Evolutionary conservation across 2,113 vertebrate genomes (phyloP).

Genomic region (Clupea harengus): DNA sequence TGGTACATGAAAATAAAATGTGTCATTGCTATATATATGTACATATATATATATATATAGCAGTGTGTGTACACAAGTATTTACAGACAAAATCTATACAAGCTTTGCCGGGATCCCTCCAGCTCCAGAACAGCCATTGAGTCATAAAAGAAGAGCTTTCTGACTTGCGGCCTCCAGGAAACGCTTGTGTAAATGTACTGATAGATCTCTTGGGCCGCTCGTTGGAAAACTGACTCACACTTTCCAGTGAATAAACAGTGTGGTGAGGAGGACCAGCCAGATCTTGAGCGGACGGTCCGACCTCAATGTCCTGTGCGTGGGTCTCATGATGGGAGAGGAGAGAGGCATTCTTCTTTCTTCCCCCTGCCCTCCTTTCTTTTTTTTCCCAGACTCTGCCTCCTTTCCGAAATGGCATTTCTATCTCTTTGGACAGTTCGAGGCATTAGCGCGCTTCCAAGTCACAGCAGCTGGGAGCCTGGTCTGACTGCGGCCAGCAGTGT

Average conservation of each 20-base stretch:
- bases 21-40: conserved; percentile 61
- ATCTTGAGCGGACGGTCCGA: neutral
- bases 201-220: conserved; percentile 38
- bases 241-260: conserved; percentile 46
- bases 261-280: neutral
- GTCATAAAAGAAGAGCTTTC: conserved; percentile 39
- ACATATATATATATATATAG: conserved; percentile 44
- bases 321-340: neutral
- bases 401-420: conserved; percentile 33
- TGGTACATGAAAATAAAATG: conserved; percentile 73
- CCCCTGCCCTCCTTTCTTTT: neutral
- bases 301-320: conserved; percentile 22
- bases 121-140: conserved; percentile 29
- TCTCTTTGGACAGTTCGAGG: neutral
- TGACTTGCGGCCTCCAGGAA: conserved; percentile 20
- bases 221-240: conserved; percentile 39
- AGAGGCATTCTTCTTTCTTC: neutral
- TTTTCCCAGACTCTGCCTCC: neutral
- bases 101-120: conserved; percentile 27
- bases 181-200: conserved; percentile 36
- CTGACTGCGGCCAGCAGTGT: neutral
- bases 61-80: conserved; percentile 38
- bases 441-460: conserved; percentile 3
- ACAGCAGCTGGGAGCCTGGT: conserved; percentile 19
- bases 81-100: conserved; percentile 48